Base-by-base conservation (phyloP, 2,113 vertebrate genomes). In the Pseudolaguvia tuberculata region DNA sequence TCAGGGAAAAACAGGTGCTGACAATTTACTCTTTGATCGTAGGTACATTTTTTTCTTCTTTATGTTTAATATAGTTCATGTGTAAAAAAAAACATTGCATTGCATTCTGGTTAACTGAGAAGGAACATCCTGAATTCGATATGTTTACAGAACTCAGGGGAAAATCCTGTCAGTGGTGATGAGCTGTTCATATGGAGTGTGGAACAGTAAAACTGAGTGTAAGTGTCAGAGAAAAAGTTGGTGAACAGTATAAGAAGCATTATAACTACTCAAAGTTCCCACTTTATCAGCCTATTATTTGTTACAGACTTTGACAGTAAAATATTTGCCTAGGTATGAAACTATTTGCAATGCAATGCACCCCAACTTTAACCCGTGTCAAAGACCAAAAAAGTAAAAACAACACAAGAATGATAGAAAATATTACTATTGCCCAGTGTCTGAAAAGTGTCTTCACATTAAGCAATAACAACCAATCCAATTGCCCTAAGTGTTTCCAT, bases 241-340 rank as follows among this genome's bases (percentile, higher is more conserved):
- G 45, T 15, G 5, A 14, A 42, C 5, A 35, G 25, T 25, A 50
- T 69, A n/a, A 69, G 18, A 53, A 25, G 21, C 21, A 61, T 15
- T 29, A 2, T 53, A 48, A 25, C 27, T 25, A 27, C n/a, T 53
- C 17, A 27, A 45, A 67, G n/a, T 27, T 53, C 23, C 35, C 45
- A 56, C 76, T 80, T 78, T 79, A 74, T 70, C 65, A 67, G 50
- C 39, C 1, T 14, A 51, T 3, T 65, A 63, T 59, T 20, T 45
- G 18, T 65, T 45, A 57, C 75, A 18, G 10, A 72, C n/a, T 57
- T 50, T 62, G 12, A 45, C 53, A 73, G 18, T 47, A 25, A 50
- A 68, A 47, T 80, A 58, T 45, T 51, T 67, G 53, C 78, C 74
- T 39, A 80, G 73, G 78, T 80, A 83, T 79, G 35, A 73, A 59